Evolutionary conservation across 2,797 vertebrate species (phyloP).

Genomic region (Sorex maritimensis): DNA sequence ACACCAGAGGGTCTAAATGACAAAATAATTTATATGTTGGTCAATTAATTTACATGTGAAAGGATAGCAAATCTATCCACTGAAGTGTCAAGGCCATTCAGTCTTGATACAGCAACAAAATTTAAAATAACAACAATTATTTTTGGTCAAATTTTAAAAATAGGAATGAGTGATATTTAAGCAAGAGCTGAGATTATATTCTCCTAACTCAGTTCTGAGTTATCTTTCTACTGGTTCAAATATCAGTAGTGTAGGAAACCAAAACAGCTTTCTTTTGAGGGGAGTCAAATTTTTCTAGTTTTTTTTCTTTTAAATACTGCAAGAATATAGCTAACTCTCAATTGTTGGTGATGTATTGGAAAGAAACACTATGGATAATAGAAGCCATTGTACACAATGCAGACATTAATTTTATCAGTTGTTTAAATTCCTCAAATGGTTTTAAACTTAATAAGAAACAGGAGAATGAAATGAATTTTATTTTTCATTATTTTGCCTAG

Average conservation of each 20-base stretch:
- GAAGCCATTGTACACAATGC: slow-evolving; percentile 5
- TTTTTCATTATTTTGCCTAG: slow-evolving; percentile 55
- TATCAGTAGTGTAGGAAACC: slow-evolving; percentile 60
- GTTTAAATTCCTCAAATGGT: slow-evolving; percentile 37
- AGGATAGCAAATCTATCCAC: slow-evolving; percentile 74
- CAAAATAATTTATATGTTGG: slow-evolving; percentile 83
- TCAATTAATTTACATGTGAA: slow-evolving; percentile 84
- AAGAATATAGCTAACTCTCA: slow-evolving; percentile 68
- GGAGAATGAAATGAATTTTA: slow-evolving; percentile 57
- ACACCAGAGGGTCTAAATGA: slow-evolving; percentile 76
- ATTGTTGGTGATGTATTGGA: slow-evolving; percentile 56
- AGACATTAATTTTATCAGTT: slow-evolving; percentile 46
- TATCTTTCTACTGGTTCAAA: slow-evolving; percentile 49
- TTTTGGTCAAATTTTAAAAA: slow-evolving; percentile 55
- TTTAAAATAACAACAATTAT: slow-evolving; percentile 72
- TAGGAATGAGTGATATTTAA: slow-evolving; percentile 11
- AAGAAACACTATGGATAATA: slow-evolving; percentile 4
- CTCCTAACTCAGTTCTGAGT: slow-evolving; percentile 61
- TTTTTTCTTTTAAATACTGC: slow-evolving; percentile 16
- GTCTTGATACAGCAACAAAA: slow-evolving; percentile 83
- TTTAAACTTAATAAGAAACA: slow-evolving; percentile 39
- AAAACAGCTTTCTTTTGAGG: slow-evolving; percentile 65
- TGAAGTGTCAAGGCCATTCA: slow-evolving; percentile 78
- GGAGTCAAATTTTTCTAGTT: neutral
- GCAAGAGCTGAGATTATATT: slow-evolving; percentile 77